Percentiles rank a stretch among this genome's conserved stretches.
Evolutionary conservation across 2,888 invertebrate genomes (phyloP).

Genomic region (Sialis fuliginosa): DNA sequence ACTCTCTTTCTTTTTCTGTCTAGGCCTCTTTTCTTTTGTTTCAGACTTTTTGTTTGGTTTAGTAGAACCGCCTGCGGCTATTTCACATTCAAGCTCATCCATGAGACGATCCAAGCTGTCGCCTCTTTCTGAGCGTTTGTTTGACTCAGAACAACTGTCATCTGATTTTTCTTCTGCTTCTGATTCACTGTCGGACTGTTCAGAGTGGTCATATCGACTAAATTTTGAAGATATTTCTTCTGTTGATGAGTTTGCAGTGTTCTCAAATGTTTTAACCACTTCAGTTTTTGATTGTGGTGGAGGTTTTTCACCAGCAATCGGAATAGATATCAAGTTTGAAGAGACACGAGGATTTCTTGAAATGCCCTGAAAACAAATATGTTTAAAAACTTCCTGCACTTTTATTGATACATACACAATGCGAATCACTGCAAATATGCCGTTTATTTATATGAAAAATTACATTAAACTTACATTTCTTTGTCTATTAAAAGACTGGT

Average conservation of each 20-base stretch:
- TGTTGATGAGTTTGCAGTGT: not conserved
- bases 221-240: conserved; percentile 4
- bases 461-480: conserved; percentile 2
- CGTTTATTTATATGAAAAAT: too few species aligned
- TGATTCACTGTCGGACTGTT: conserved; percentile 3
- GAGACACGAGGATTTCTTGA: conserved; percentile 2
- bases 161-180: conserved; percentile 1
- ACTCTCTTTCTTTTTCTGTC: not conserved
- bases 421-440: too few species aligned
- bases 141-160: not conserved
- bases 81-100: conserved; percentile 5
- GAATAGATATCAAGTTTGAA: conserved; percentile 5
- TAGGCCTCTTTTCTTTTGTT: not conserved
- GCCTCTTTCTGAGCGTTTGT: conserved; percentile 1
- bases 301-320: conserved; percentile 1
- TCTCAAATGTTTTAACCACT: not conserved
- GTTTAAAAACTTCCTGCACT: not conserved
- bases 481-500: not conserved
- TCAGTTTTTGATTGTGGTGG: not conserved
- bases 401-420: not conserved
- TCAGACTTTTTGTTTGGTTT: not conserved
- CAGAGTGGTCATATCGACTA: conserved; percentile 6
- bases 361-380: not conserved
- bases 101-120: conserved; percentile 5
- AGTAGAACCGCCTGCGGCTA: not conserved